These are phyloP conservation scores for Zaprionus gabonicus DNA, from an alignment of 1,140 invertebrate genomes.

Conservation along the genomic window DNA sequence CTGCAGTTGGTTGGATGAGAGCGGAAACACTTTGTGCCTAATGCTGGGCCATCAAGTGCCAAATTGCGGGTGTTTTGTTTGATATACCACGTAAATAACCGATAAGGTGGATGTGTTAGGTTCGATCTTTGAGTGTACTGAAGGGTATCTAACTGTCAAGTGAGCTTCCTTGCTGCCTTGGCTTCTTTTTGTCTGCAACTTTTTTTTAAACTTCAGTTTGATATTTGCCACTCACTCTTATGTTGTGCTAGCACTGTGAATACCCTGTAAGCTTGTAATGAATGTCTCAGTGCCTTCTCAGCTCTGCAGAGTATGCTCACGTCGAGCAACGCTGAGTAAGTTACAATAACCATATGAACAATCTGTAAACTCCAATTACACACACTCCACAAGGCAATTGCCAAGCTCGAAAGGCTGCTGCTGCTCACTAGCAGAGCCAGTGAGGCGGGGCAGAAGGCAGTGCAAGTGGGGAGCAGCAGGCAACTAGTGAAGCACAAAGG, in stretches of 20 bases:
- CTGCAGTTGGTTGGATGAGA: slow-evolving; percentile 20
- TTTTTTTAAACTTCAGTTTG: not conserved
- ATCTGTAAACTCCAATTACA: not conserved
- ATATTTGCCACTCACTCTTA: not conserved
- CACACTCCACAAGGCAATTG: not conserved
- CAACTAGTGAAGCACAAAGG: not conserved
- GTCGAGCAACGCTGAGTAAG: not conserved
- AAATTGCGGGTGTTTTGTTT: slow-evolving; percentile 41
- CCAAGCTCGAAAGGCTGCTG: not conserved
- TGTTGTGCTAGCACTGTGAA: not conserved
- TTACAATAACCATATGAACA: not conserved
- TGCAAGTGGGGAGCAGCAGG: not conserved
- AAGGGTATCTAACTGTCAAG: too few relatives aligned
- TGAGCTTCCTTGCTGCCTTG: too few relatives aligned
- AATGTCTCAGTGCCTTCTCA: too few relatives aligned
- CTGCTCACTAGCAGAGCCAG: too few relatives aligned
- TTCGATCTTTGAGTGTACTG: too few relatives aligned
- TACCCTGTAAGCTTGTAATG: not conserved
- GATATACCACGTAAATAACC: not conserved
- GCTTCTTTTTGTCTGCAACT: too few relatives aligned
- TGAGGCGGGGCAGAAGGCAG: not conserved
- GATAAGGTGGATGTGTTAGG: too few relatives aligned
- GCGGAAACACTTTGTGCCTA: slow-evolving; percentile 56
- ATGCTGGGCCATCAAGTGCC: slow-evolving; percentile 42
- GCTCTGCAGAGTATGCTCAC: not conserved